These are phyloP conservation scores for Semaprochilodus insignis DNA, from an alignment of 2,797 vertebrate species.

Conservation along the genomic window DNA sequence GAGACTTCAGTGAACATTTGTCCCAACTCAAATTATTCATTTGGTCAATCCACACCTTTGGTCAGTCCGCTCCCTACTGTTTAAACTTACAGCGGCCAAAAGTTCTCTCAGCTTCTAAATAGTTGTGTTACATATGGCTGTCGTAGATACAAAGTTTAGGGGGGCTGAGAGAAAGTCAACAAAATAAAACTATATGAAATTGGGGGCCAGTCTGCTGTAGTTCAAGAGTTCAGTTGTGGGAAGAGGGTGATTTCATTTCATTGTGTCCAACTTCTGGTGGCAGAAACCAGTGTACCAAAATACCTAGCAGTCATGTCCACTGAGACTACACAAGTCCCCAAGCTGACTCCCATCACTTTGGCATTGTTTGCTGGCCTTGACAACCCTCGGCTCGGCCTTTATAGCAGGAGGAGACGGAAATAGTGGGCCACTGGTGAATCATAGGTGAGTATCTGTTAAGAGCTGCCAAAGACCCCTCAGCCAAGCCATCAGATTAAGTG, in stretches of 20 bases:
- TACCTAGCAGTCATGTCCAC: background rate
- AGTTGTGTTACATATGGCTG: background rate
- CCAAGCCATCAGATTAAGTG: slow-evolving; percentile 39
- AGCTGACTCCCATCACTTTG: background rate
- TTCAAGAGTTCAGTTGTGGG: background rate
- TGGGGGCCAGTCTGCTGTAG: background rate
- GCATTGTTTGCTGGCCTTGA: slow-evolving; percentile 28
- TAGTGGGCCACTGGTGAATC: slow-evolving; percentile 13
- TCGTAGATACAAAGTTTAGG: background rate
- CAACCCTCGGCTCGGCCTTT: slow-evolving; percentile 25
- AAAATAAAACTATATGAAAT: background rate
- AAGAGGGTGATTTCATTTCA: background rate
- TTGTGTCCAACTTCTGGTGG: background rate
- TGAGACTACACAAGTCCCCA: background rate
- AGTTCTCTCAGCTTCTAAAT: no score
- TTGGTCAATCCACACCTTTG: no score
- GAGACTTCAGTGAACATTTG: no score
- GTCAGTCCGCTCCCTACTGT: no score
- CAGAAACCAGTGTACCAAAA: slow-evolving; percentile 20
- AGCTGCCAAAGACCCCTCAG: slow-evolving; percentile 20
- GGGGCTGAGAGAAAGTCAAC: background rate
- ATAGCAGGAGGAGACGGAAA: slow-evolving; percentile 31
- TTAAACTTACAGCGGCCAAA: no score
- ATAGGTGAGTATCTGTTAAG: slow-evolving; percentile 22
- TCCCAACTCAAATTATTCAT: no score